Evolutionary conservation across 2,888 invertebrate species (phyloP).

Genomic region (Lomographa bimaculata): DNA sequence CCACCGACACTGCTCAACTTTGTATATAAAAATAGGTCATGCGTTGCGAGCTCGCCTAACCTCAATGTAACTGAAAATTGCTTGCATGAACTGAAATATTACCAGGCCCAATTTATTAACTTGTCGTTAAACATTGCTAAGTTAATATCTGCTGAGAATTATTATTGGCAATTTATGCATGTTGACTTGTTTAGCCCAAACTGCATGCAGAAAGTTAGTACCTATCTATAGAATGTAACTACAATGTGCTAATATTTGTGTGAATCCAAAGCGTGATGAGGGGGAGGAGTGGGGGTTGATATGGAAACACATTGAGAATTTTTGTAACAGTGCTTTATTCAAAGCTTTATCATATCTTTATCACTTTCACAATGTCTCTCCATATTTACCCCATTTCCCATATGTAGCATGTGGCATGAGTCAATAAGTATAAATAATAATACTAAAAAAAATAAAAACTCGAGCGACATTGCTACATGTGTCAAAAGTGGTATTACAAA

Average conservation of each 20-base stretch:
- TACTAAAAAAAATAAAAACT: constrained; percentile 57
- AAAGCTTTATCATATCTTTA: constrained; percentile 84
- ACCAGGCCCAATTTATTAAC: no score
- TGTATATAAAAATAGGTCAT: not conserved
- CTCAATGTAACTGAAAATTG: no score
- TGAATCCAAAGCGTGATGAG: constrained; percentile 30
- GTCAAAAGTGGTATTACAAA: constrained; percentile 85
- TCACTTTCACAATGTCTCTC: constrained; percentile 87
- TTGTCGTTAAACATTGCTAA: no score
- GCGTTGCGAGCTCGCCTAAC: constrained; percentile 11
- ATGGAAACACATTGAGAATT: constrained; percentile 88
- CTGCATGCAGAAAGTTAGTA: no score
- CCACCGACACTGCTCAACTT: constrained; percentile 9
- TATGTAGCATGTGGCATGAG: constrained; percentile 82
- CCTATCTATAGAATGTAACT: no score
- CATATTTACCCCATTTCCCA: constrained; percentile 88
- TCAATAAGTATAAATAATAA: constrained; percentile 71
- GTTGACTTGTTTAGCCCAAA: no score
- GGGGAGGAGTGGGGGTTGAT: constrained; percentile 71
- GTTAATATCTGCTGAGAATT: no score
- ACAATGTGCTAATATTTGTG: no score
- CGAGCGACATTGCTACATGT: constrained; percentile 83
- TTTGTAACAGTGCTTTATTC: constrained; percentile 87
- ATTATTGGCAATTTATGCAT: no score
- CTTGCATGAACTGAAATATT: no score